phyloP scores from a whole-genome alignment of 2,113 vertebrate genomes.

The Siniperca knerii region DNA sequence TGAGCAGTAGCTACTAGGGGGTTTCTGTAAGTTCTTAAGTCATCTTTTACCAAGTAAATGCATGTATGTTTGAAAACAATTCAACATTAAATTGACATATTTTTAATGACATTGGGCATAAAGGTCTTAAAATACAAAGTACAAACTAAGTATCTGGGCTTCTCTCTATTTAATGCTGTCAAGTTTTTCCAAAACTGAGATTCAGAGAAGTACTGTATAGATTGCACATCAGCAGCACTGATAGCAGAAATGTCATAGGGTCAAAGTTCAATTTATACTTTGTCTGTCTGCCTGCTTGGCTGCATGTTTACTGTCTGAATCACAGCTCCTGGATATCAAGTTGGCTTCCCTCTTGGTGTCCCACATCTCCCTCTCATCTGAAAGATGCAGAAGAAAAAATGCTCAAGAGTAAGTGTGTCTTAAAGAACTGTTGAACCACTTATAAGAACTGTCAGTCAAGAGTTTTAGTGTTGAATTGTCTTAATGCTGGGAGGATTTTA shows the following conservation, averaged over 20 bases:
- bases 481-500: not conserved
- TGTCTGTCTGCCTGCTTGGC: slow-evolving; percentile 1
- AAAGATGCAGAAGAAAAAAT: slow-evolving; percentile 95
- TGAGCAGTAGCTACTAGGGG: not conserved
- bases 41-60: not conserved
- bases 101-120: not conserved
- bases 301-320: slow-evolving; percentile 31
- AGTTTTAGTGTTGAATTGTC: not conserved
- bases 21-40: not conserved
- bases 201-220: not conserved
- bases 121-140: not conserved
- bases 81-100: not conserved
- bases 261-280: slow-evolving; percentile 67
- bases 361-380: slow-evolving; percentile 90
- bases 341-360: slow-evolving; percentile 96
- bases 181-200: not conserved
- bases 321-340: slow-evolving; percentile 89
- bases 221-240: slow-evolving; percentile 39
- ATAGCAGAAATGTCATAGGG: slow-evolving; percentile 43
- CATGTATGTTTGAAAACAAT: not conserved
- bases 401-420: slow-evolving; percentile 88
- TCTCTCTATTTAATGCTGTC: not conserved
- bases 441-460: not conserved
- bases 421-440: not conserved
- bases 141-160: not conserved